A percentile compares a stretch with the other conserved stretches of the same genome.
Conservation (phyloP, 2,797 vertebrate genomes). For the Paramormyrops hopkinsi region DNA sequence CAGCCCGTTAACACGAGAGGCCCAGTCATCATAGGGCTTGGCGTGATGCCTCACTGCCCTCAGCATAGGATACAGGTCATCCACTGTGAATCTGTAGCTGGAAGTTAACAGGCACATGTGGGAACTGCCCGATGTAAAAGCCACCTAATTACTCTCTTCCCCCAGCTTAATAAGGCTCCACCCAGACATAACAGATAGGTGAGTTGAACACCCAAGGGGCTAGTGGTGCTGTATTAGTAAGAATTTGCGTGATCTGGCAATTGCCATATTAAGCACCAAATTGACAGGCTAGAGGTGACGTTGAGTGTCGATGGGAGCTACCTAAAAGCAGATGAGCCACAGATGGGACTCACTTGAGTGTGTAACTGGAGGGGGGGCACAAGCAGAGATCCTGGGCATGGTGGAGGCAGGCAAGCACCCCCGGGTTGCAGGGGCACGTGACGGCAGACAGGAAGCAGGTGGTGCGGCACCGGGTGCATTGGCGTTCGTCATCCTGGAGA, state of each 20-base stretch:
- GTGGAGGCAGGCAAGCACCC: slow-evolving; percentile 78
- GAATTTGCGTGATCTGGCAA: neutral
- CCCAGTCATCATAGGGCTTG: slow-evolving; percentile 83
- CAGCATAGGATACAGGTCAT: slow-evolving; percentile 77
- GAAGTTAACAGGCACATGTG: neutral
- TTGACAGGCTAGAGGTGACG: neutral
- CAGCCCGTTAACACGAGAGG: slow-evolving; percentile 71
- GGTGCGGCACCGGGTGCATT: slow-evolving; percentile 88
- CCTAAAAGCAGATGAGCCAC: neutral
- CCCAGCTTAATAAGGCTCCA: neutral
- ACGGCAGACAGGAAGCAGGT: slow-evolving; percentile 95
- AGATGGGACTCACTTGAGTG: slow-evolving; percentile 71
- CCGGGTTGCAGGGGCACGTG: slow-evolving; percentile 80
- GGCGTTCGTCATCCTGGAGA: slow-evolving; percentile 86
- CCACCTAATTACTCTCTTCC: too few relatives aligned
- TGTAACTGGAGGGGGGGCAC: slow-evolving; percentile 72
- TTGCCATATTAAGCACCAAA: neutral
- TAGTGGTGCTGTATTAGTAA: neutral
- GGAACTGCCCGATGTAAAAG: neutral
- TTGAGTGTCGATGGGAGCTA: neutral
- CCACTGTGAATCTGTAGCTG: slow-evolving; percentile 85
- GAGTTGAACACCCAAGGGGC: neutral
- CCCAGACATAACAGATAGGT: neutral
- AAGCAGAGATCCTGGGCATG: slow-evolving; percentile 79
- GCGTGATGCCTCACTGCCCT: slow-evolving; percentile 72